Conservation (phyloP, 2,888 invertebrate species). For the Chymomyza fuscimana region DNA sequence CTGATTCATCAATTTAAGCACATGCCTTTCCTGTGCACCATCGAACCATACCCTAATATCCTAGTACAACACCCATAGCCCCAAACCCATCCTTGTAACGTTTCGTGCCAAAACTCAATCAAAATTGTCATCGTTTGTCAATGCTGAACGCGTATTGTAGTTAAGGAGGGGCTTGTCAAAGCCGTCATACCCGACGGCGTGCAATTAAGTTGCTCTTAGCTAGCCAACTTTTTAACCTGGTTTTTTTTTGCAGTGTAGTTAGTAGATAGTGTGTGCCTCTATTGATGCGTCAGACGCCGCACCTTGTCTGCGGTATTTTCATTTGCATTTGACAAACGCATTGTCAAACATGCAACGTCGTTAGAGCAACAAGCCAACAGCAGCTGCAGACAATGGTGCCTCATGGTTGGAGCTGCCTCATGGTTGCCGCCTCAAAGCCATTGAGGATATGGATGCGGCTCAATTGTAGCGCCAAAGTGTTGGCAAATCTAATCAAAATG, state of each 20-base stretch:
- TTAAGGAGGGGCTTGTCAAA: neutral
- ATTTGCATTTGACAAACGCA: conserved; percentile 62
- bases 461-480: conserved; percentile 67
- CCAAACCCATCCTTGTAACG: conserved; percentile 25
- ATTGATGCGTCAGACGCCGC: conserved; percentile 43
- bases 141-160: conserved; percentile 21
- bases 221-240: conserved; percentile 58
- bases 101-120: conserved; percentile 69
- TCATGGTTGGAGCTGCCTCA: conserved; percentile 21
- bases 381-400: conserved; percentile 19
- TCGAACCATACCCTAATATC: neutral
- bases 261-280: neutral
- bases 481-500: conserved; percentile 71
- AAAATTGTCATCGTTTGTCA: conserved; percentile 68
- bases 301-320: conserved; percentile 45
- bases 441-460: neutral
- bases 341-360: conserved; percentile 60
- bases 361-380: conserved; percentile 48
- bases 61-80: neutral
- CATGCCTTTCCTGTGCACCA: too few species aligned
- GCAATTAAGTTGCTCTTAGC: conserved; percentile 66
- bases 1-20: conserved; percentile 44
- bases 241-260: neutral
- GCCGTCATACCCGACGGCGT: conserved; percentile 27
- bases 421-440: conserved; percentile 19